Percentiles rank a stretch among this genome's conserved stretches.
These are phyloP conservation scores for Pseudorectes ferrugineus DNA, from an alignment of 2,113 vertebrate genomes.

Conservation along the genomic window DNA sequence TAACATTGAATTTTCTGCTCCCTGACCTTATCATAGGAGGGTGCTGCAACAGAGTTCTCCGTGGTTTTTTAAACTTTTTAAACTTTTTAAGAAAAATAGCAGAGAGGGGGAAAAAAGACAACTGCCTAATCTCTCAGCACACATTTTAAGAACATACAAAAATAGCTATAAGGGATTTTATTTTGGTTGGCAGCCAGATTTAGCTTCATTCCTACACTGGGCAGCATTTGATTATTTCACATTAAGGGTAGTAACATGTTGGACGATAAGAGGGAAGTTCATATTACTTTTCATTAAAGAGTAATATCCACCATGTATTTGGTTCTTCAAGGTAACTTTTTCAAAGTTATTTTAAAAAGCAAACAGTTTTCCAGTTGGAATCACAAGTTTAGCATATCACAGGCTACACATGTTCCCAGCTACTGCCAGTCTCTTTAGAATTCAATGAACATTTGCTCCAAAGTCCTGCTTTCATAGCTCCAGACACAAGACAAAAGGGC, in stretches of 20 bases:
- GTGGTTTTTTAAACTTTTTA: neutral
- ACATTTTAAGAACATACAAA: conserved; percentile 39
- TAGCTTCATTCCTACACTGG: neutral
- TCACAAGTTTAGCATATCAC: neutral
- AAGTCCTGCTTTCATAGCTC: neutral
- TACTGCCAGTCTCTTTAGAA: neutral
- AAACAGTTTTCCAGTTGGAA: neutral
- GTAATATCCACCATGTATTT: neutral
- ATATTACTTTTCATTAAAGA: conserved; percentile 9
- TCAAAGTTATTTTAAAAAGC: conserved; percentile 10
- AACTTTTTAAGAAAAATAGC: neutral
- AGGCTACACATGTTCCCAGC: neutral
- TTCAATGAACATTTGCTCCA: conserved; percentile 28
- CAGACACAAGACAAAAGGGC: conserved; percentile 30
- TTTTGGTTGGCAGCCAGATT: conserved; percentile 35
- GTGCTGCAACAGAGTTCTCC: neutral
- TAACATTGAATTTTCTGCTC: neutral
- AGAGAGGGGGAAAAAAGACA: neutral
- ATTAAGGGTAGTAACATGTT: conserved; percentile 17
- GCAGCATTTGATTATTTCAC: conserved; percentile 31
- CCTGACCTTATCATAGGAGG: neutral
- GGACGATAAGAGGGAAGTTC: neutral
- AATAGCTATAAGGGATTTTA: conserved; percentile 40
- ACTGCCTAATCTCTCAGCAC: conserved; percentile 25
- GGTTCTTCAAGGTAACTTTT: conserved; percentile 30